Evolutionary conservation across 2,113 vertebrate genomes (phyloP), one percentile per base, ranked within the genome.

Genomic region (Stomatorhinus ivindoensis): DNA sequence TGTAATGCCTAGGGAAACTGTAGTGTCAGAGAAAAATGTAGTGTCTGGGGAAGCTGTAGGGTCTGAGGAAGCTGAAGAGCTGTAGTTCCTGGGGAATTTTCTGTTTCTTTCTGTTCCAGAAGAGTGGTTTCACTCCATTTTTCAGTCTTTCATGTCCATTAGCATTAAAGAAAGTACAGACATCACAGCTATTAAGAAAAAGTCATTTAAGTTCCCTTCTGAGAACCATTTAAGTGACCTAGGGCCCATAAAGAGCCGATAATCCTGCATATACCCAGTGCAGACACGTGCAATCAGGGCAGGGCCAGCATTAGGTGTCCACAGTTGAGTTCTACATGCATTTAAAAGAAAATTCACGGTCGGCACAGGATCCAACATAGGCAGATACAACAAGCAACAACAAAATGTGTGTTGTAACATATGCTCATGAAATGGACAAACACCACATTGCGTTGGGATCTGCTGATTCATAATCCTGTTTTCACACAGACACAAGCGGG

Each of bases 251-350:
- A 73, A 73, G 10, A 42, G 73, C 1, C 10, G 5, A 80, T 39
- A 39, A 19, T 42, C 73, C 13, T 39, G 13, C 9, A 8, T 19
- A 17, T 39, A 42, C 17, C 35, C 73, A 80, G 35, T 42, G 73
- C 61, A 69, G 61, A 11, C 61, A 65, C 9, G 3, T 31, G 10
- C n/a, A 69, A 69, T 11, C 10, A 69, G 61, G 10, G 21, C 24
- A 31, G 35, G 17, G 19, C 5, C n/a, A 55, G 31, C 11, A 42
- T 31, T 21, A 55, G 87, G 7, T 65, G 61, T 87, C 31, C 5
- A 13, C 11, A 55, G 31, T 27, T 87, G 48, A 42, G n/a, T 9
- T 90, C 83, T 76, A 84, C 95, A 94, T 93, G 91, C 92, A 92
- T 69, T 89, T 93, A 88, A 51, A 86, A 90, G 89, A 89, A 84